phyloP scores from a whole-genome alignment of 2,888 invertebrate species.

The Chalcis sispes region DNA sequence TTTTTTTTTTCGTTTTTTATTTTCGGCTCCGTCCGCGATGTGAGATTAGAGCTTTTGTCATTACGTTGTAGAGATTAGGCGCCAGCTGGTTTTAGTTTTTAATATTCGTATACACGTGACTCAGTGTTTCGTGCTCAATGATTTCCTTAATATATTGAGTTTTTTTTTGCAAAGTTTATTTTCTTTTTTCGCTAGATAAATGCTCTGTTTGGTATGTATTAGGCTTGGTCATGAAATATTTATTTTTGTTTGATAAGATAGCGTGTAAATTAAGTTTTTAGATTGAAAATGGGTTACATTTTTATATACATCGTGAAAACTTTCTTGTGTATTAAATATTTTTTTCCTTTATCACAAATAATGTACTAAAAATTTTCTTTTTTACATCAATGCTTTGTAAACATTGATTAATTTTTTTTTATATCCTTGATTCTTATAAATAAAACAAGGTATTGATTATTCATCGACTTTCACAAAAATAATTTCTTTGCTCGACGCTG shows the following conservation, averaged over 20 bases:
- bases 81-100: slow-evolving; percentile 39
- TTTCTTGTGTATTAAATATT: too few species aligned
- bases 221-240: background rate
- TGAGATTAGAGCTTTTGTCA: background rate
- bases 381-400: too few species aligned
- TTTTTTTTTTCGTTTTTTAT: too few species aligned
- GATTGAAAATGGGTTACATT: too few species aligned
- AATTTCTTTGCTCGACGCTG: background rate
- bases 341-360: too few species aligned
- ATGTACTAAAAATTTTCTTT: too few species aligned
- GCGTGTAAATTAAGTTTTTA: background rate
- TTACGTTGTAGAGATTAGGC: slow-evolving; percentile 12
- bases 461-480: too few species aligned
- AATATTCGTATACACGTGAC: background rate
- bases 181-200: slow-evolving; percentile 14
- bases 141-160: background rate
- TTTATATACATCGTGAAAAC: too few species aligned
- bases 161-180: background rate
- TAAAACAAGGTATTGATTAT: too few species aligned
- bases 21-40: background rate
- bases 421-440: too few species aligned
- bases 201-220: background rate
- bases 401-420: too few species aligned
- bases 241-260: background rate
- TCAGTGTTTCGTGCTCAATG: background rate